Percentiles rank a stretch among this genome's conserved stretches.
Evolutionary conservation across 2,888 invertebrate genomes (phyloP).

Genomic region (Hetaerina titia): DNA sequence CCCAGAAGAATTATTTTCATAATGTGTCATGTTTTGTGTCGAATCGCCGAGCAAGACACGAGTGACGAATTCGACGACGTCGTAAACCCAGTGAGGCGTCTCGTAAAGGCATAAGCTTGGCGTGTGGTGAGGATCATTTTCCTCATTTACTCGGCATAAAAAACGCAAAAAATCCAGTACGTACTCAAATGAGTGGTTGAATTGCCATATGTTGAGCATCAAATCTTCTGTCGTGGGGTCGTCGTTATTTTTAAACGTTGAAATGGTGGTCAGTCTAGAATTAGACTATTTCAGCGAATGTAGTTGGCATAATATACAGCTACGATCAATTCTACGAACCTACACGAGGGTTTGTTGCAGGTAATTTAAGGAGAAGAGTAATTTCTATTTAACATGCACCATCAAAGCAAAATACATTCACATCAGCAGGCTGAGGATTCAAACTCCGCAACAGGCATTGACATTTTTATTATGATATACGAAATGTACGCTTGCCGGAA

Average conservation of each 20-base stretch:
- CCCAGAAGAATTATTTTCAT: neutral
- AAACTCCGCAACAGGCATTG: neutral
- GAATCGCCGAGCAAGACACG: neutral
- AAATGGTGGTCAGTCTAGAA: neutral
- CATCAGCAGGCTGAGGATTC: neutral
- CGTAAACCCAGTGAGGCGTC: conserved; percentile 12
- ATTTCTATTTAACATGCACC: too few species aligned
- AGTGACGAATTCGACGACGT: conserved; percentile 20
- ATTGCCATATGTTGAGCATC: neutral
- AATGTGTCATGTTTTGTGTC: neutral
- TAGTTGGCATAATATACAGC: too few species aligned
- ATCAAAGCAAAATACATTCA: too few species aligned
- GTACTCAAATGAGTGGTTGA: neutral
- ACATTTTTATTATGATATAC: neutral
- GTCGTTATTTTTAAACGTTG: neutral
- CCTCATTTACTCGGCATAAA: neutral
- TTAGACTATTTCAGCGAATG: neutral
- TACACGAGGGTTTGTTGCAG: too few species aligned
- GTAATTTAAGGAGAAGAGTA: too few species aligned
- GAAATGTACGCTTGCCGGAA: too few species aligned
- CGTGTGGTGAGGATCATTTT: conserved; percentile 12
- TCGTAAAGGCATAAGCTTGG: neutral
- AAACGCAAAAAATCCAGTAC: neutral
- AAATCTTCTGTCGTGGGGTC: neutral
- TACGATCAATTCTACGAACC: too few species aligned